Percentiles rank a stretch among this genome's conserved stretches.
phyloP scores from a whole-genome alignment of 2,888 invertebrate genomes.

The Hemaris fuciformis region DNA sequence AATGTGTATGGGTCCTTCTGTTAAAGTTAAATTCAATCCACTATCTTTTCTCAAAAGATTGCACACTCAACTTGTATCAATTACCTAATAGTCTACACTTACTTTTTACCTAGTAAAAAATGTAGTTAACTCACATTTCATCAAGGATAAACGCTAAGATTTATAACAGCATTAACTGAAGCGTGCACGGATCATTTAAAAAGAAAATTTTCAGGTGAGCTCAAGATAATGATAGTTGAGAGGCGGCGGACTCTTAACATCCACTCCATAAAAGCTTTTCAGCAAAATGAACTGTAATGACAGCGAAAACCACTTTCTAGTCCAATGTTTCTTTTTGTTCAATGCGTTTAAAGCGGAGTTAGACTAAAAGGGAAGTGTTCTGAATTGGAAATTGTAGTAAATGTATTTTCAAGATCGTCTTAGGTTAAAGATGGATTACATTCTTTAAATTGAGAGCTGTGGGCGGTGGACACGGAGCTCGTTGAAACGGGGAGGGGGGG shows the following conservation, averaged over 20 bases:
- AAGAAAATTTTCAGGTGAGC: constrained; percentile 47
- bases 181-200: constrained; percentile 18
- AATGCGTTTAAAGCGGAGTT: constrained; percentile 41
- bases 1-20: no score
- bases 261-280: constrained; percentile 56
- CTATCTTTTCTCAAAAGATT: no score
- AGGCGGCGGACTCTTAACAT: constrained; percentile 45
- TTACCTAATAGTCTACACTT: background rate
- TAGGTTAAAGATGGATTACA: background rate
- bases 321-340: constrained; percentile 56
- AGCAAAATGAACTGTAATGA: constrained; percentile 64
- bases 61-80: background rate
- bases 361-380: constrained; percentile 30
- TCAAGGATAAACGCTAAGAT: background rate
- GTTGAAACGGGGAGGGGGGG: no score
- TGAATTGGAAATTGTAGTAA: constrained; percentile 18
- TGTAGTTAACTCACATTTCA: background rate
- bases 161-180: background rate
- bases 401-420: background rate
- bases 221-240: constrained; percentile 59
- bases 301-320: constrained; percentile 63
- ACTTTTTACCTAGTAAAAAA: background rate
- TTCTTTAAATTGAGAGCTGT: background rate
- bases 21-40: no score
- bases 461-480: no score